These are phyloP conservation scores for Caenorhabditis remanei DNA, from an alignment of 1,140 invertebrate species.

Conservation along the genomic window DNA sequence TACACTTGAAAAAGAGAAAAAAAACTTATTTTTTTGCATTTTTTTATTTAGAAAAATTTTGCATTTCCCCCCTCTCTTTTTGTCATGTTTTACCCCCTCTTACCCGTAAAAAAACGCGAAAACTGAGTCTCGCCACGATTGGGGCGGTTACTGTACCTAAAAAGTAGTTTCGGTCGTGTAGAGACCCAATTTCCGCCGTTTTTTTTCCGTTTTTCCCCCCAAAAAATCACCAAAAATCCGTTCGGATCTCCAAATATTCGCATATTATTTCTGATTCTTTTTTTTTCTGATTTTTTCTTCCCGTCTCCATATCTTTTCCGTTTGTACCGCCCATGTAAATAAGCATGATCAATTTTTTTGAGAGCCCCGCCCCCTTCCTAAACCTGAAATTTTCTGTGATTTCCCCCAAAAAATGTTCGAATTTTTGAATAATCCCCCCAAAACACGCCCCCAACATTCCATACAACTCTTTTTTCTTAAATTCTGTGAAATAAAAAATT, in stretches of 20 bases:
- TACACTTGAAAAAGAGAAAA: neutral
- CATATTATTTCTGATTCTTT: constrained; percentile 10
- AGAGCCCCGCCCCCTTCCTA: neutral
- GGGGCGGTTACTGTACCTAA: neutral
- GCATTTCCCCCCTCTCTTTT: too few species aligned
- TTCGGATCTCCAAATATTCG: constrained; percentile 34
- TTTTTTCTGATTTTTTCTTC: neutral
- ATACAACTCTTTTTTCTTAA: too few species aligned
- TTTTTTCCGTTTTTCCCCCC: neutral
- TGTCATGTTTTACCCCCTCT: too few species aligned
- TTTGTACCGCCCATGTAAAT: neutral
- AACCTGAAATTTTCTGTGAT: constrained; percentile 47
- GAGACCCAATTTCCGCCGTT: neutral
- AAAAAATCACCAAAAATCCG: constrained; percentile 41
- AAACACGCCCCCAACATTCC: too few species aligned
- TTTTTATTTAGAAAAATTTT: neutral
- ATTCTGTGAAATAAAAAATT: too few species aligned
- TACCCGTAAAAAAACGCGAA: too few species aligned
- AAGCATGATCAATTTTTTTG: neutral
- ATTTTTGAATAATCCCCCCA: neutral
- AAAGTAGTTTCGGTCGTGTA: too few species aligned
- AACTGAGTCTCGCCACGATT: neutral
- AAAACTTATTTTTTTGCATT: neutral
- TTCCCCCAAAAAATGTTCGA: neutral
- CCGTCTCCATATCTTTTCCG: neutral